These are phyloP conservation scores for Troides helena DNA, from an alignment of 2,888 invertebrate genomes.

Conservation along the genomic window DNA sequence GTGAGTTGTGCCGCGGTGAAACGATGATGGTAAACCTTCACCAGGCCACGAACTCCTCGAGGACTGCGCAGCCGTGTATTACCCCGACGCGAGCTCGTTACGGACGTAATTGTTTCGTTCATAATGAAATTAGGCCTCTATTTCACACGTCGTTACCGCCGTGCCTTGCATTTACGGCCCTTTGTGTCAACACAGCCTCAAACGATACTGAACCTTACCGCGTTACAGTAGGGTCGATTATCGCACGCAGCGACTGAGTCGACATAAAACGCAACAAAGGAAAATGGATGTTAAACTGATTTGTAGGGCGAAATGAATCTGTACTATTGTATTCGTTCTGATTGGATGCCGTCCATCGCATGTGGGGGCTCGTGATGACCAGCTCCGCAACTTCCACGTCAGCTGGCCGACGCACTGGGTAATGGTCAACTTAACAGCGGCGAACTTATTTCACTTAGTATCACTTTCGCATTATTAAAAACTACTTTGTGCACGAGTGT, in stretches of 20 bases:
- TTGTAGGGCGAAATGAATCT: constrained; percentile 37
- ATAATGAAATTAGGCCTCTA: constrained; percentile 60
- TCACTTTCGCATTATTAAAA: too few species aligned
- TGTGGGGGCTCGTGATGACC: constrained; percentile 14
- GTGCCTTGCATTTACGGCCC: constrained; percentile 40
- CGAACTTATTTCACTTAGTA: too few species aligned
- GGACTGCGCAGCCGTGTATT: constrained; percentile 22
- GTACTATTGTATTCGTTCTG: constrained; percentile 30
- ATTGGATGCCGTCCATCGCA: constrained; percentile 24
- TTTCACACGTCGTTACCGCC: constrained; percentile 51
- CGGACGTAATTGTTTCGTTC: constrained; percentile 47
- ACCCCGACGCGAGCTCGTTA: constrained; percentile 31
- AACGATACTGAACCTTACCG: constrained; percentile 27
- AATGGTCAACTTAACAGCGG: background rate
- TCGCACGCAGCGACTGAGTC: constrained; percentile 24
- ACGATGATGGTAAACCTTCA: too few species aligned
- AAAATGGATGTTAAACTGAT: constrained; percentile 38
- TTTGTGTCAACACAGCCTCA: constrained; percentile 33
- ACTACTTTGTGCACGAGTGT: too few species aligned
- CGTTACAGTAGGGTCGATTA: background rate
- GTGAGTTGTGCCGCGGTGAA: too few species aligned
- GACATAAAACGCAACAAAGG: constrained; percentile 31
- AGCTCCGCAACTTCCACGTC: constrained; percentile 19
- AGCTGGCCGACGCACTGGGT: constrained; percentile 6
- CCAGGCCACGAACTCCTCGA: background rate